A percentile compares a stretch with the other conserved stretches of the same genome.
Conservation (phyloP, 2,888 invertebrate species). For the Acronicta alni region DNA sequence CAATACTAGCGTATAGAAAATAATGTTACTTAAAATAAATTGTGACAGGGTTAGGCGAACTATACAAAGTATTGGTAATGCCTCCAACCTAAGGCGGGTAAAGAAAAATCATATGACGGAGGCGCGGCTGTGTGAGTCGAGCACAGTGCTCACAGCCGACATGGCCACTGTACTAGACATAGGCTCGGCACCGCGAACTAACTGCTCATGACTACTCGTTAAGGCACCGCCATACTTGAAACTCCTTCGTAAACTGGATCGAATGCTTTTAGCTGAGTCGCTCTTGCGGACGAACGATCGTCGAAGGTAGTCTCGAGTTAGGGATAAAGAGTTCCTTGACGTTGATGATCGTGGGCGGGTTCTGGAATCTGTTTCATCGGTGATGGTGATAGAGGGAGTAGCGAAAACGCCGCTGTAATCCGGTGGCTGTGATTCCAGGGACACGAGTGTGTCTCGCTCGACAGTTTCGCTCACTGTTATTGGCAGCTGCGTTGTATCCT, state of each 20-base stretch:
- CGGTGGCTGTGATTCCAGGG: conserved; percentile 65
- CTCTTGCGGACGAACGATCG: conserved; percentile 82
- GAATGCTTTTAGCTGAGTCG: conserved; percentile 81
- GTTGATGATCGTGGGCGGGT: conserved; percentile 65
- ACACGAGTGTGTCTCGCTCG: conserved; percentile 65
- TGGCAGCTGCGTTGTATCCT: conserved; percentile 77
- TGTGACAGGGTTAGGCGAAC: conserved; percentile 42
- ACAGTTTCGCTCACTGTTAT: conserved; percentile 83
- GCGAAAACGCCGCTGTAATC: conserved; percentile 69
- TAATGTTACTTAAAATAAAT: conserved; percentile 39
- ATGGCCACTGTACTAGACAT: conserved; percentile 86
- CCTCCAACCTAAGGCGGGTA: conserved; percentile 27
- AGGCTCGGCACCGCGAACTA: conserved; percentile 90
- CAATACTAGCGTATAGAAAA: conserved; percentile 1
- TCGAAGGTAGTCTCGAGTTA: conserved; percentile 78
- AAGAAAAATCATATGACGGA: conserved; percentile 75
- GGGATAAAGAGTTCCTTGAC: conserved; percentile 74
- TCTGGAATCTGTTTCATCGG: conserved; percentile 74
- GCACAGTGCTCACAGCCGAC: conserved; percentile 79
- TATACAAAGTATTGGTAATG: conserved; percentile 33
- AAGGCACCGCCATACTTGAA: conserved; percentile 81
- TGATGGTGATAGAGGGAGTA: conserved; percentile 71
- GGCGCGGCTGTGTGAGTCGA: conserved; percentile 72
- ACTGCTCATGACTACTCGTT: conserved; percentile 88
- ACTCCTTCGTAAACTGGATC: conserved; percentile 81